Evolutionary conservation across 1,140 invertebrate genomes (phyloP).

Genomic region (Macrosteles quadrilineatus): DNA sequence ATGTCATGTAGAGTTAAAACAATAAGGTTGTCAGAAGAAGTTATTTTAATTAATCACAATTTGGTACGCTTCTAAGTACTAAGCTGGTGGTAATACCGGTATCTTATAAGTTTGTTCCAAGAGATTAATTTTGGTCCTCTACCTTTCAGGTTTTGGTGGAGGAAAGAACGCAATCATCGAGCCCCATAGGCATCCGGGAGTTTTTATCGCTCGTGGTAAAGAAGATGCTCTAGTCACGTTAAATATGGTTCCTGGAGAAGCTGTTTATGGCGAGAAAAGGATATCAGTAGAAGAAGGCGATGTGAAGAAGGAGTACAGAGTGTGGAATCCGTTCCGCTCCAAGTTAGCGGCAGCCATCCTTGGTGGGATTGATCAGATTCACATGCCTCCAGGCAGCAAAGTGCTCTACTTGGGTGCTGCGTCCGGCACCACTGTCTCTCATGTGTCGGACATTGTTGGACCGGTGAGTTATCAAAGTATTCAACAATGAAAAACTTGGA

Average conservation of each 20-base stretch:
- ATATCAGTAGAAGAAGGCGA: constrained; percentile 88
- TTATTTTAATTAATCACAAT: background rate
- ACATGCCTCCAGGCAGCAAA: constrained; percentile 94
- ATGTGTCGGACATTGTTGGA: constrained; percentile 98
- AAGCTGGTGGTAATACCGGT: background rate
- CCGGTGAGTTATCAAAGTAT: no score
- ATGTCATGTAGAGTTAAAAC: no score
- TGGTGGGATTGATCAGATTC: constrained; percentile 95
- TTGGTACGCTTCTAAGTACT: background rate
- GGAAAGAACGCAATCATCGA: constrained; percentile 94
- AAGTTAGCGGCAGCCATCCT: constrained; percentile 98
- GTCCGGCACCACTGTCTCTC: constrained; percentile 98
- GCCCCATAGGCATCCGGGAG: constrained; percentile 94
- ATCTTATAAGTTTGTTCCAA: background rate
- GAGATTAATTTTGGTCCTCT: constrained; percentile 46
- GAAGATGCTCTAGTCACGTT: constrained; percentile 95
- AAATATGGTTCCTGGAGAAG: constrained; percentile 94
- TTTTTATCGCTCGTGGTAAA: constrained; percentile 97
- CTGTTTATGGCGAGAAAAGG: constrained; percentile 98
- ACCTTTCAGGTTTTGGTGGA: constrained; percentile 77
- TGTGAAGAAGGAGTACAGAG: constrained; percentile 95
- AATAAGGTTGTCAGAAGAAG: no score
- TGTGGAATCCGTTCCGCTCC: constrained; percentile 99
- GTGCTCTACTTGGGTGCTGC: constrained; percentile 98
- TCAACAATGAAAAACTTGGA: no score